These are phyloP conservation scores for Lasioglossum calceatum DNA, from an alignment of 2,888 invertebrate genomes.

Conservation along the genomic window DNA sequence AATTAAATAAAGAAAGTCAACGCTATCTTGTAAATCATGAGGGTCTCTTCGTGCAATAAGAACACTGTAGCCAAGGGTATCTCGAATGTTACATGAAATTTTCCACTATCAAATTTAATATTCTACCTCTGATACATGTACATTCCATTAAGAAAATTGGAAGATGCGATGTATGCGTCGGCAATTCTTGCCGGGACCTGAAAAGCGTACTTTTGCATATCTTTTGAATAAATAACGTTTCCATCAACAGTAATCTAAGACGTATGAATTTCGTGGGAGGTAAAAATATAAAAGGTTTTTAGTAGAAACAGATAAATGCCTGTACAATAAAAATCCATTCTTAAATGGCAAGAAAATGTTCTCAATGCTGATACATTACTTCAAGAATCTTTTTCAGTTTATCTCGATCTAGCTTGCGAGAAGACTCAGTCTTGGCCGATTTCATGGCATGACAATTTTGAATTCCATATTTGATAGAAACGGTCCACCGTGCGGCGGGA, in stretches of 20 bases:
- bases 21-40: neutral
- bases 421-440: too few relatives aligned
- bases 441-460: neutral
- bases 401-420: too few relatives aligned
- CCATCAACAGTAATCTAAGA: neutral
- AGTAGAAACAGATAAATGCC: too few relatives aligned
- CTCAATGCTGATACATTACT: neutral
- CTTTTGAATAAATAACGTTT: neutral
- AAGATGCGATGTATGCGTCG: neutral
- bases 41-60: neutral
- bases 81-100: neutral
- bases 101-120: neutral
- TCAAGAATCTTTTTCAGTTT: too few relatives aligned
- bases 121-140: neutral
- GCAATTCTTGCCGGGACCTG: neutral
- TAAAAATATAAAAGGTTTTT: too few relatives aligned
- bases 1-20: neutral
- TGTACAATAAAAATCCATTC: too few relatives aligned
- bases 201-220: neutral
- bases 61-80: neutral
- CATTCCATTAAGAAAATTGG: neutral
- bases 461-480: neutral
- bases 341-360: too few relatives aligned
- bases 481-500: neutral
- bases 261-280: too few relatives aligned